Conservation (phyloP, 2,113 vertebrate genomes). For the Ochotona curzoniae region DNA sequence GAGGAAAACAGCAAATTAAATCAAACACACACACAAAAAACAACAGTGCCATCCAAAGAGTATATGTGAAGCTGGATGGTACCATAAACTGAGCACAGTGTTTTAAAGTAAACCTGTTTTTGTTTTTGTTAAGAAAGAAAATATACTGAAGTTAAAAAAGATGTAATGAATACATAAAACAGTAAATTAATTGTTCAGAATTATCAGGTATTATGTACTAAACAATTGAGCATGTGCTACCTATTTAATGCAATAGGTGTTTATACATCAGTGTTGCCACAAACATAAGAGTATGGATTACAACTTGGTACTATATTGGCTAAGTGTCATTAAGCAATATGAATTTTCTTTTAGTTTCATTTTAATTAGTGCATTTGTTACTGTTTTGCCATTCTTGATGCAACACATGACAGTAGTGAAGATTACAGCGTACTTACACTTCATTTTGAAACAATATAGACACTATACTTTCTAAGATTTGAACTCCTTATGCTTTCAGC, state of each 20-base stretch:
- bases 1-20: background rate
- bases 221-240: background rate
- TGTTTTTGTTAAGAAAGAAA: background rate
- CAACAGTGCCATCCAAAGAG: background rate
- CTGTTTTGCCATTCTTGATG: no score
- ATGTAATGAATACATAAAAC: background rate
- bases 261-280: background rate
- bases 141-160: background rate
- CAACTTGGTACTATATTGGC: background rate
- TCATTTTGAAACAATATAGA: conserved; percentile 2
- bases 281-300: background rate
- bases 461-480: background rate
- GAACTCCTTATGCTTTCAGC: conserved; percentile 2
- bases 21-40: background rate
- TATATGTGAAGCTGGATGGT: background rate
- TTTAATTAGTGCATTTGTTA: no score
- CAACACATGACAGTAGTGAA: background rate
- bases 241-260: background rate
- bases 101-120: background rate
- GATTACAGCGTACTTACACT: background rate
- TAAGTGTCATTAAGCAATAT: background rate
- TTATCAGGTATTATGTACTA: background rate
- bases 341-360: background rate
- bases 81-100: background rate
- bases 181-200: background rate